phyloP scores from a whole-genome alignment of 2,888 invertebrate species.

The Camponotus fellah region DNA sequence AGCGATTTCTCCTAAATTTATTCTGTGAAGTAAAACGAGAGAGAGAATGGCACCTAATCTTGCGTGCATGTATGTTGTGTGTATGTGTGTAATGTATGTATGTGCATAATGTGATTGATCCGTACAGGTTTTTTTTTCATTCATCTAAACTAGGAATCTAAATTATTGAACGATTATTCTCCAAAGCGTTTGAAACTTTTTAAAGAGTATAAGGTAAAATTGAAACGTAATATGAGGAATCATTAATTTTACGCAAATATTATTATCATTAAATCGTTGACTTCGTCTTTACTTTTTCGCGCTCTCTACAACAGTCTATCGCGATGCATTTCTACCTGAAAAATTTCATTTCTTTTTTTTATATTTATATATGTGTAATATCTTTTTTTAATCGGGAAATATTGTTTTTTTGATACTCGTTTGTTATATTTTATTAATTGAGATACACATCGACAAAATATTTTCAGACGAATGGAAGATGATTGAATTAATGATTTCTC shows the following conservation, averaged over 20 bases:
- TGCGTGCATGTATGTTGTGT: slow-evolving; percentile 54
- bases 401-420: slow-evolving; percentile 24
- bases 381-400: slow-evolving; percentile 11
- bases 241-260: slow-evolving; percentile 64
- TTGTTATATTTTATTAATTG: slow-evolving; percentile 24
- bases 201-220: slow-evolving; percentile 47
- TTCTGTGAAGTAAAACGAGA: slow-evolving; percentile 39
- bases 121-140: slow-evolving; percentile 66
- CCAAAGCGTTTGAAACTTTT: slow-evolving; percentile 61
- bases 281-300: slow-evolving; percentile 23
- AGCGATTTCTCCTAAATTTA: slow-evolving; percentile 51
- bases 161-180: slow-evolving; percentile 62
- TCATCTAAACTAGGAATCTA: slow-evolving; percentile 54
- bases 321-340: neutral
- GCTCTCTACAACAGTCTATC: neutral
- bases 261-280: neutral
- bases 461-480: slow-evolving; percentile 2
- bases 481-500: slow-evolving; percentile 66
- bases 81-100: slow-evolving; percentile 42
- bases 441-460: slow-evolving; percentile 2
- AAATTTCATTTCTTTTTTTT: slow-evolving; percentile 1
- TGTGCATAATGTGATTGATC: slow-evolving; percentile 64
- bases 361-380: neutral
- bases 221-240: slow-evolving; percentile 54
- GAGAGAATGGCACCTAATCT: slow-evolving; percentile 42